phyloP scores from a whole-genome alignment of 2,113 vertebrate species.

The Equus przewalskii region DNA sequence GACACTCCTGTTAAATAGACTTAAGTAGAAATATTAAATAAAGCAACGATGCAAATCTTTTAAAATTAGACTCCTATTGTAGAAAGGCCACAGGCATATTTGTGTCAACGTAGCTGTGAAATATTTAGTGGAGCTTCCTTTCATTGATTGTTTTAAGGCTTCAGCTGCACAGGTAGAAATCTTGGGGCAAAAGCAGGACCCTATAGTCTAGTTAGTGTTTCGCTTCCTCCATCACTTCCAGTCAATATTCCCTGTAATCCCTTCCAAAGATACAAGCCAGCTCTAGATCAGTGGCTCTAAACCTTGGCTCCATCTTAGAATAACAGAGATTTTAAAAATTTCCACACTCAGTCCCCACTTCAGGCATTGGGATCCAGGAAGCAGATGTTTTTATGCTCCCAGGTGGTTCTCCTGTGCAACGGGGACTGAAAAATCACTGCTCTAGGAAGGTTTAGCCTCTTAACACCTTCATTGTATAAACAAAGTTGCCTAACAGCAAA shows the following conservation, averaged over 20 bases:
- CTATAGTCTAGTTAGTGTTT: neutral
- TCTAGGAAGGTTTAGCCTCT: neutral
- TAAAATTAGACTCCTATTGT: neutral
- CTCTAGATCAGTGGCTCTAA: neutral
- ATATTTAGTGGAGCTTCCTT: neutral
- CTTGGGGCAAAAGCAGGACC: neutral
- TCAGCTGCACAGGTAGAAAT: neutral
- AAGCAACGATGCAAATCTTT: conserved; percentile 28
- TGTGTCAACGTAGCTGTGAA: neutral
- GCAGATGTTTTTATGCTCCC: neutral
- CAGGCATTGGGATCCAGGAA: neutral
- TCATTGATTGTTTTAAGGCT: neutral
- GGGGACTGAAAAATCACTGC: neutral
- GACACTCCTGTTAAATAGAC: conserved; percentile 13
- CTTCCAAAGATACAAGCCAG: neutral
- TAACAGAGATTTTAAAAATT: neutral
- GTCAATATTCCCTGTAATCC: neutral
- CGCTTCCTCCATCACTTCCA: neutral
- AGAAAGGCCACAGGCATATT: neutral
- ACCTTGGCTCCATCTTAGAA: neutral
- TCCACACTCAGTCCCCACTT: neutral
- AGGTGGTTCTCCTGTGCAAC: neutral
- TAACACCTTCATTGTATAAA: neutral
- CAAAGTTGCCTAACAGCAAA: neutral
- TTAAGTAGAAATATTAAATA: conserved; percentile 33